Evolutionary conservation across 2,888 invertebrate species (phyloP).

Genomic region (Eurytoma californica): DNA sequence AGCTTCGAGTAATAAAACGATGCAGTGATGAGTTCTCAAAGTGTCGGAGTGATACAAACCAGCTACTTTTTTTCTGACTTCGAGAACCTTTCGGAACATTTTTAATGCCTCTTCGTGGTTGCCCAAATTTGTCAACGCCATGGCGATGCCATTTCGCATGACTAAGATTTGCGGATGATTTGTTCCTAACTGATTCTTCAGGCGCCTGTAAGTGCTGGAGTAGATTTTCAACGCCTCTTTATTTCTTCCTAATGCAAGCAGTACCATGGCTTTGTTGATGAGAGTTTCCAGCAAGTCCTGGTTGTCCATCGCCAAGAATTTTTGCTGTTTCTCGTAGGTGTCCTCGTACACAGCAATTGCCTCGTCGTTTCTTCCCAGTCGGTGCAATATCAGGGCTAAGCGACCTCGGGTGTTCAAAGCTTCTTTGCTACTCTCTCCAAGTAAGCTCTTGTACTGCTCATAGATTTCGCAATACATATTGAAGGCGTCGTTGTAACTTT

Average conservation of each 20-base stretch:
- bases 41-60: not conserved
- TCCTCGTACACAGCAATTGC: constrained; percentile 44
- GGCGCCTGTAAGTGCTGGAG: constrained; percentile 29
- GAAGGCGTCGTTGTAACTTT: constrained; percentile 53
- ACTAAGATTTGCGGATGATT: constrained; percentile 48
- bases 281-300: constrained; percentile 18
- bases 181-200: not conserved
- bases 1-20: not conserved
- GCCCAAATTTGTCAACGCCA: constrained; percentile 2
- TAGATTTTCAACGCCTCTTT: constrained; percentile 56
- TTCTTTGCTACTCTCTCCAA: constrained; percentile 53
- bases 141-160: constrained; percentile 20
- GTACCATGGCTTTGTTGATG: constrained; percentile 55
- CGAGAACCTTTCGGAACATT: not conserved
- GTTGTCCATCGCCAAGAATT: constrained; percentile 22
- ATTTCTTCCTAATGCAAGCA: constrained; percentile 48
- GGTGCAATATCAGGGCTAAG: constrained; percentile 55
- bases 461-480: too few species aligned
- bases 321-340: constrained; percentile 38
- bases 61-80: not conserved
- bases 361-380: constrained; percentile 52
- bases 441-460: constrained; percentile 48
- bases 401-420: constrained; percentile 50
- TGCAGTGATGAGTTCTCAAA: not conserved
- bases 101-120: not conserved